Evolutionary conservation across 2,113 vertebrate species (phyloP).

Genomic region (Rhea pennata): DNA sequence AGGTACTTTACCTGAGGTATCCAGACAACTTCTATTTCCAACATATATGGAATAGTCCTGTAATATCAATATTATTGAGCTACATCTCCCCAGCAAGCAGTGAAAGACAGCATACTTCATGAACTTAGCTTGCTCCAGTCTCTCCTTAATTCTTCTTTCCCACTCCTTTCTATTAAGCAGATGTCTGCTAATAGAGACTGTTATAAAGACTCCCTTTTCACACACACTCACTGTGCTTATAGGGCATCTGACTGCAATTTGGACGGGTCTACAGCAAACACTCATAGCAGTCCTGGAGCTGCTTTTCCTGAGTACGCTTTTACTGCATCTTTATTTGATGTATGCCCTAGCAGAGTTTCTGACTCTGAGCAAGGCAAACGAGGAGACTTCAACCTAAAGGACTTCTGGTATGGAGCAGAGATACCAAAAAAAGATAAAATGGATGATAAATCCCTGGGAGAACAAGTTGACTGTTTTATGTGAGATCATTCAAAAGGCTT

Average conservation of each 20-base stretch:
- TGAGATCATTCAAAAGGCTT: not conserved
- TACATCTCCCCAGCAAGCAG: not conserved
- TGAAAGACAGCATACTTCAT: not conserved
- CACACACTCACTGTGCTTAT: not conserved
- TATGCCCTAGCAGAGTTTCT: not conserved
- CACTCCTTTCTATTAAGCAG: not conserved
- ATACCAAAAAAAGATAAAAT: not conserved
- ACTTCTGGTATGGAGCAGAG: not conserved
- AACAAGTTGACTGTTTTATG: not conserved
- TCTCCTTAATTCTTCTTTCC: not conserved
- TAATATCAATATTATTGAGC: not conserved
- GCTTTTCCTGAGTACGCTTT: not conserved
- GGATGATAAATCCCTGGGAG: not conserved
- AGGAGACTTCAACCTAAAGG: not conserved
- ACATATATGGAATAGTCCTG: not conserved
- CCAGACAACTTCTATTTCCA: not conserved
- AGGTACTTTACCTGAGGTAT: not conserved
- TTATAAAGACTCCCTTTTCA: not conserved
- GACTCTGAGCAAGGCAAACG: not conserved
- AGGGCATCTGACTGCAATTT: not conserved
- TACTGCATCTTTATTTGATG: not conserved
- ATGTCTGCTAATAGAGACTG: not conserved
- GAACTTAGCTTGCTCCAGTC: not conserved
- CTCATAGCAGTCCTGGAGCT: not conserved
- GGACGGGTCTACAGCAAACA: not conserved